These are phyloP conservation scores for Hydractinia symbiolongicarpus DNA, from an alignment of 30 jellyfish, hydroid and myxozoan genomes.

Conservation along the genomic window DNA sequence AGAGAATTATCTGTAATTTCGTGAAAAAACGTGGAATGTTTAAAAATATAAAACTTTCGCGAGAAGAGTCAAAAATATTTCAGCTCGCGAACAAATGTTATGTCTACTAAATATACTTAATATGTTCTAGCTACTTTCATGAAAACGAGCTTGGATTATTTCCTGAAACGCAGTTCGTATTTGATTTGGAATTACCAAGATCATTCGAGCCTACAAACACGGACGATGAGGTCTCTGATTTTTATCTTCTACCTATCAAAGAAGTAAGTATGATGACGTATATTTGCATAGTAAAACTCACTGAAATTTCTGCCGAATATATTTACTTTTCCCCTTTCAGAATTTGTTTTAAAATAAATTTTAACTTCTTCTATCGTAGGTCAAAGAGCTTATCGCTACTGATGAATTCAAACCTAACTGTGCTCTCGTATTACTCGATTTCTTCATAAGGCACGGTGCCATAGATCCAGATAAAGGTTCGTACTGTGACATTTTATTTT, in stretches of 20 bases:
- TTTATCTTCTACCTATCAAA: conserved; percentile 63
- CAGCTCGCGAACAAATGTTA: too few species aligned
- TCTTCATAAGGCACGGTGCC: conserved; percentile 81
- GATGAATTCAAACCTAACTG: conserved; percentile 86
- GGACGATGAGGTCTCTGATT: conserved; percentile 85
- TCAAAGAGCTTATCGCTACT: conserved; percentile 61
- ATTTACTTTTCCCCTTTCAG: neutral
- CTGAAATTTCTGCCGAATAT: neutral
- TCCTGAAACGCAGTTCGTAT: conserved; percentile 79
- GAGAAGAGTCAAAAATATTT: too few species aligned
- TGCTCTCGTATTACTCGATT: conserved; percentile 79
- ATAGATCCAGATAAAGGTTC: conserved; percentile 81
- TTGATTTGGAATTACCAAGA: conserved; percentile 74
- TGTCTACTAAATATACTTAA: too few species aligned
- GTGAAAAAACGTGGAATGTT: too few species aligned
- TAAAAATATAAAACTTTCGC: too few species aligned
- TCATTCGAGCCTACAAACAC: conserved; percentile 68
- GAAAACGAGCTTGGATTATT: conserved; percentile 65
- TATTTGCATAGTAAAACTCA: neutral
- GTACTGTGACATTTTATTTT: neutral
- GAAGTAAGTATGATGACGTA: conserved; percentile 37
- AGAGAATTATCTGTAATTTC: too few species aligned
- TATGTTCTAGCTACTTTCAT: conserved; percentile 44
- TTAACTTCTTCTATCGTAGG: conserved; percentile 37
- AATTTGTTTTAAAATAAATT: neutral